These are phyloP conservation scores for Sinella curviseta DNA, from an alignment of 1,140 invertebrate species.

Conservation along the genomic window DNA sequence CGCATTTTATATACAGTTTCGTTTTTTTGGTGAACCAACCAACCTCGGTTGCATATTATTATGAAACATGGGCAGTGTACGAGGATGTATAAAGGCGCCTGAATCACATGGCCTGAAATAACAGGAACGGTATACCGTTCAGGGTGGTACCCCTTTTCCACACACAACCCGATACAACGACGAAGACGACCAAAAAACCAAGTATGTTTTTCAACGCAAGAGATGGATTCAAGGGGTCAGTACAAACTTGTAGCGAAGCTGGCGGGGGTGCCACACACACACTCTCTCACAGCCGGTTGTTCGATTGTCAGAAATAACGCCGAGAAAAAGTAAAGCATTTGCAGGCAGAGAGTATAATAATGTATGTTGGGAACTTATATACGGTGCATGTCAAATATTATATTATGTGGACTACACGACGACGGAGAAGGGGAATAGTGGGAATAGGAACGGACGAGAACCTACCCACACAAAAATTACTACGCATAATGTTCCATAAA, in stretches of 20 bases:
- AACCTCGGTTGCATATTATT: too few relatives aligned
- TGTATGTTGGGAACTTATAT: not conserved
- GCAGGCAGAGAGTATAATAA: too few relatives aligned
- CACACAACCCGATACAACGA: not conserved
- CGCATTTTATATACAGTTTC: too few relatives aligned
- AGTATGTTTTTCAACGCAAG: not conserved
- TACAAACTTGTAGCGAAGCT: slow-evolving; percentile 18
- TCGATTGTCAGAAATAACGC: slow-evolving; percentile 9
- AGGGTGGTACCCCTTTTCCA: not conserved
- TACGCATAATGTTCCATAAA: too few relatives aligned
- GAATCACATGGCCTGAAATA: not conserved
- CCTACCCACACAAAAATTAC: too few relatives aligned
- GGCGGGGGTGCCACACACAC: slow-evolving; percentile 12
- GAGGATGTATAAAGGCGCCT: not conserved
- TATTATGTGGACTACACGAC: too few relatives aligned
- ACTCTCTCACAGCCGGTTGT: slow-evolving; percentile 16
- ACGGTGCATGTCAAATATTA: not conserved
- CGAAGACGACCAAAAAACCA: not conserved
- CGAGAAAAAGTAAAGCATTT: not conserved
- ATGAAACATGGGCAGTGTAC: too few relatives aligned
- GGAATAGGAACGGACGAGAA: too few relatives aligned
- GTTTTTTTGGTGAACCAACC: too few relatives aligned
- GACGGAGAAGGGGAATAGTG: too few relatives aligned
- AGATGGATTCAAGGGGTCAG: not conserved
- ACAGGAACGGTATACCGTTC: not conserved